Evolutionary conservation across 2,888 invertebrate species (phyloP).

Genomic region (Drosophila stalkeri): DNA sequence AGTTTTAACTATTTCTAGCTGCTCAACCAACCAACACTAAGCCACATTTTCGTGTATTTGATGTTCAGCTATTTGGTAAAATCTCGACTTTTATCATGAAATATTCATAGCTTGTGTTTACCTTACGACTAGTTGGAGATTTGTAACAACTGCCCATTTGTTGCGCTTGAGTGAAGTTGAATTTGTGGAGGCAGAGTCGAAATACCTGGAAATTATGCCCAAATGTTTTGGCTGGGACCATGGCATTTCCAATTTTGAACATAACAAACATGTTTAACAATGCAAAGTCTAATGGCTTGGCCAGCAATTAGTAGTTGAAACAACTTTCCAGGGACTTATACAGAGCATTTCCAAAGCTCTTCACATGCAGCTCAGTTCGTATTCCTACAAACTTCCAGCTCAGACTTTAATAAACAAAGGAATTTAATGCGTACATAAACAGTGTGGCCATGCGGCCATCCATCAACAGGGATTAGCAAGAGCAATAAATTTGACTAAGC

Average conservation of each 20-base stretch:
- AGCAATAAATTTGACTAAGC: slow-evolving; percentile 71
- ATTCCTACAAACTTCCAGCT: neutral
- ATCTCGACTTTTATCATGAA: neutral
- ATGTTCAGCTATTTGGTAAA: neutral
- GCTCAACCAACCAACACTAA: neutral
- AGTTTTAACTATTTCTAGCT: neutral
- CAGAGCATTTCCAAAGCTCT: neutral
- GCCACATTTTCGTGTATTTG: neutral
- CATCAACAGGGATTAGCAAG: slow-evolving; percentile 72
- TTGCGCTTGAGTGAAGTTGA: slow-evolving; percentile 13
- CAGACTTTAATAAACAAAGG: slow-evolving; percentile 9
- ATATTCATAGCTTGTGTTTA: slow-evolving; percentile 4
- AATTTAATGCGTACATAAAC: slow-evolving; percentile 19
- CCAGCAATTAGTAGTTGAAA: slow-evolving; percentile 17
- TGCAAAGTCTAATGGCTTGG: slow-evolving; percentile 3
- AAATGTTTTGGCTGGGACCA: slow-evolving; percentile 7
- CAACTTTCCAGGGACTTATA: slow-evolving; percentile 5
- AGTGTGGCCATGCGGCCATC: slow-evolving; percentile 54
- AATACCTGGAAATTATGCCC: slow-evolving; percentile 23
- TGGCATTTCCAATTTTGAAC: slow-evolving; percentile 35
- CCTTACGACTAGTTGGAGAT: neutral
- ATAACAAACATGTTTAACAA: slow-evolving; percentile 15
- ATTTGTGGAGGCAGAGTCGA: neutral
- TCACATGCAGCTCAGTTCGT: neutral
- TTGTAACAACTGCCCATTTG: slow-evolving; percentile 14